A percentile compares a stretch with the other conserved stretches of the same genome.
phyloP scores from a whole-genome alignment of 2,113 vertebrate genomes.

The Callionymus lyra region DNA sequence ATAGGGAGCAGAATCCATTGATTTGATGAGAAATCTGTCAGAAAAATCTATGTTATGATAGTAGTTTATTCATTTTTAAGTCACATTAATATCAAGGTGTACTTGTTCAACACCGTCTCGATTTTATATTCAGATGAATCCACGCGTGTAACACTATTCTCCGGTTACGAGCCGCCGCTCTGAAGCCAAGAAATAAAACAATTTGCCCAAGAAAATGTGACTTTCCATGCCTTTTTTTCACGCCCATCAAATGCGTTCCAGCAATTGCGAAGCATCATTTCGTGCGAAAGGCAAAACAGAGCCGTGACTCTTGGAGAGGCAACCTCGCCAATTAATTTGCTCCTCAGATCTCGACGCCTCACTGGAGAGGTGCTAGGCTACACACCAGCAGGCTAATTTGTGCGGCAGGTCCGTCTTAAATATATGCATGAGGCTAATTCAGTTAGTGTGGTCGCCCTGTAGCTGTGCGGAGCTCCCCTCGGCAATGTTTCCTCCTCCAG shows the following conservation, averaged over 20 bases:
- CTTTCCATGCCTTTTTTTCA: slow-evolving; percentile 27
- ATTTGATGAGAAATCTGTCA: too few relatives aligned
- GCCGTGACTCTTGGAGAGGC: slow-evolving; percentile 47
- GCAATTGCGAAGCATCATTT: slow-evolving; percentile 52
- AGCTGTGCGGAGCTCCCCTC: slow-evolving; percentile 73
- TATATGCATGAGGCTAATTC: slow-evolving; percentile 94
- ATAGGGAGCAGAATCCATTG: too few relatives aligned
- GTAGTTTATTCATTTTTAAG: too few relatives aligned
- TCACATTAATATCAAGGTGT: too few relatives aligned
- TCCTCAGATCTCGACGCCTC: slow-evolving; percentile 59
- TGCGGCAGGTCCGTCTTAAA: slow-evolving; percentile 86
- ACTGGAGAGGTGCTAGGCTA: slow-evolving; percentile 59
- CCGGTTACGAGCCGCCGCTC: too few relatives aligned
- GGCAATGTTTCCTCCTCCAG: slow-evolving; percentile 86
- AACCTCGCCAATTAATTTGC: slow-evolving; percentile 63
- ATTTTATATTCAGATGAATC: too few relatives aligned
- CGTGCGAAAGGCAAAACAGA: slow-evolving; percentile 43
- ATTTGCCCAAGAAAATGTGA: slow-evolving; percentile 38
- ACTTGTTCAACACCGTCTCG: too few relatives aligned
- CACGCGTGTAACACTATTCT: too few relatives aligned
- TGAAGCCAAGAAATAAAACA: slow-evolving; percentile 21
- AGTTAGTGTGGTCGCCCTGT: slow-evolving; percentile 73
- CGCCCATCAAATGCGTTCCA: slow-evolving; percentile 55
- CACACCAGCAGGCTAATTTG: slow-evolving; percentile 75
- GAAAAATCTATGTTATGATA: too few relatives aligned